Conservation (phyloP, 2,797 vertebrate genomes). For the Cheirogaleus major region DNA sequence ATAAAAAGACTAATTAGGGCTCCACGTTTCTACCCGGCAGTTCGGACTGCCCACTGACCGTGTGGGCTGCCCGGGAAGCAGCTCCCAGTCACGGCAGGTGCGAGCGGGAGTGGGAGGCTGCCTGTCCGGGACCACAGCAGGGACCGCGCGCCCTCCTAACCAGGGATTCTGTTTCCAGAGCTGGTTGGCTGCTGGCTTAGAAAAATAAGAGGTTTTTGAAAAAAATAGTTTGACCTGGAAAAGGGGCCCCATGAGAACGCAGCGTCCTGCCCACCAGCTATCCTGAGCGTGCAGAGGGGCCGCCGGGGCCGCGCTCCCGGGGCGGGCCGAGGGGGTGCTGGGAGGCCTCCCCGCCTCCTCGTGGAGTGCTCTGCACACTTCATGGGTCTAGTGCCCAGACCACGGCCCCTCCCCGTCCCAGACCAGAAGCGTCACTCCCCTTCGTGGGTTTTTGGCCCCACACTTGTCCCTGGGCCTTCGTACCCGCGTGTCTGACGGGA, state of each 20-base stretch:
- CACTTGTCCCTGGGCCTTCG: neutral
- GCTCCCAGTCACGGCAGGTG: neutral
- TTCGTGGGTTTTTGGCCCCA: neutral
- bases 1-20: neutral
- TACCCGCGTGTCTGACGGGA: neutral
- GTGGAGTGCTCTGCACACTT: neutral
- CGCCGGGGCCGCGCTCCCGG: neutral
- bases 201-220: slow-evolving; percentile 15
- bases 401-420: neutral
- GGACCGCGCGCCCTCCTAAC: neutral
- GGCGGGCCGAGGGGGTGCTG: neutral
- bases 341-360: no score
- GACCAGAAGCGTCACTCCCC: no score
- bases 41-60: neutral
- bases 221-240: slow-evolving; percentile 76
- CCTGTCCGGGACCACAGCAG: neutral
- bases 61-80: neutral
- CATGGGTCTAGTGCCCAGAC: neutral
- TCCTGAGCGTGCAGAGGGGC: neutral
- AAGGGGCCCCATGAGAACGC: neutral
- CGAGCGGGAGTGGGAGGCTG: neutral
- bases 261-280: slow-evolving; percentile 27
- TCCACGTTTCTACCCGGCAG: neutral
- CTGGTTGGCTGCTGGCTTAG: neutral
- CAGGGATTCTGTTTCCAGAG: neutral